Base-by-base conservation (phyloP, 2,113 vertebrate species). In the Epinephelus lanceolatus region DNA sequence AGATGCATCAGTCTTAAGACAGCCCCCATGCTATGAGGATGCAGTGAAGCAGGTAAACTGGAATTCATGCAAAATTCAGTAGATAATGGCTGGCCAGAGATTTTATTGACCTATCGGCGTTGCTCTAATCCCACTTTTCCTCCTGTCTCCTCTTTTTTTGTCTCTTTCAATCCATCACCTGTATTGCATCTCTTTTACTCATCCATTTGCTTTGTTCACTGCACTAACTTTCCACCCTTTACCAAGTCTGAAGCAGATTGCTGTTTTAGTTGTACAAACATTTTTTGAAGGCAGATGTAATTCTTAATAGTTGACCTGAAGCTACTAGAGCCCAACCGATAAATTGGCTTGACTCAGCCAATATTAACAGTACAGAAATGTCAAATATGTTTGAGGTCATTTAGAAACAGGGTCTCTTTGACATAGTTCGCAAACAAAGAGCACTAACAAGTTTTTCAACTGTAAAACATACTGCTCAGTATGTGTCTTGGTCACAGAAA, bases 21-120 rank as follows among this genome's bases (percentile, higher is more conserved):
- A 97, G 94, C 97, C 97, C 93, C 97, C 97, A 76, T 96, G 97
- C 91, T 98, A 98, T 92, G 97, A 98, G 95, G 97, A 98, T 95
- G 97, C 97, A 94, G 94, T 98, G 69, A 97, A 98, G 93, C 97
- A 98, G 97, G 97, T 97, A 97, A 95, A 93, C 77, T 89, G 63
- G 66, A 87, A 77, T 67, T 80, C 56, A 51, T 86, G 78, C 67
- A 78, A 25, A 89, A 75, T 69, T 78, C 72, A 78, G 33, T 68
- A 73, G 67, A 79, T 66, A 61, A 76, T 85, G 87, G 82, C 86
- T 93, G 85, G 84, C 83, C 86, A 85, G 23, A 81, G 55, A 80
- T 78, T 70, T 69, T 40, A 27, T 71, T 81, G 33, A 60, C 59
- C 81, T 85, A 60, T 76, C 71, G 81, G 85, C 80, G 76, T 86